Percentiles rank a stretch among this genome's conserved stretches.
These are phyloP conservation scores for Varecia variegata DNA, from an alignment of 2,797 vertebrate species.

Conservation along the genomic window DNA sequence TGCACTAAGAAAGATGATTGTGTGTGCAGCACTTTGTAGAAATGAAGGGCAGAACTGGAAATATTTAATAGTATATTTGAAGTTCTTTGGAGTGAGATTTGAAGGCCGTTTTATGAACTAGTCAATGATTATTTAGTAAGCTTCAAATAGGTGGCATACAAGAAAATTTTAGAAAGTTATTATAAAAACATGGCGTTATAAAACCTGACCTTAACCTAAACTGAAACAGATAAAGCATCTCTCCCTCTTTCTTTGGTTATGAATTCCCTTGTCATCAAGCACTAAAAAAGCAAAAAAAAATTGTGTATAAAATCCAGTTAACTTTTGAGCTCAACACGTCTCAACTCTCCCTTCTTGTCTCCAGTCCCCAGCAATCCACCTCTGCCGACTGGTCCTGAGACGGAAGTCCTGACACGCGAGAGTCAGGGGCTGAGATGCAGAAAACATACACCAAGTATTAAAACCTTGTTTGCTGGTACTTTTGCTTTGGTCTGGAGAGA, in stretches of 20 bases:
- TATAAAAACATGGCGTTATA: neutral
- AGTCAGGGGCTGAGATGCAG: accelerated
- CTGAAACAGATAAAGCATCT: neutral
- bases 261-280: neutral
- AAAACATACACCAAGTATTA: neutral
- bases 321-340: neutral
- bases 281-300: neutral
- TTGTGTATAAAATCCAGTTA: neutral
- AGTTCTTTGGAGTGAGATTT: neutral
- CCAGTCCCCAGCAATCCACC: accelerated
- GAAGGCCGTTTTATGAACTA: neutral
- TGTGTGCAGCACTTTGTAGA: neutral
- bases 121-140: neutral
- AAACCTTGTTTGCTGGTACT: accelerated
- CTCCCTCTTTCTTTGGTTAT: neutral
- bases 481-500: neutral
- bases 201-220: neutral
- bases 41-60: neutral
- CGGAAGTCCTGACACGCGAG: accelerated
- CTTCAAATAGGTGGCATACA: neutral
- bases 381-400: neutral
- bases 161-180: neutral
- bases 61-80: neutral
- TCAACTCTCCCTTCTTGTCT: neutral
- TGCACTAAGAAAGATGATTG: neutral